Base-by-base conservation (phyloP, 2,113 vertebrate genomes). In the Crypturellus undulatus region DNA sequence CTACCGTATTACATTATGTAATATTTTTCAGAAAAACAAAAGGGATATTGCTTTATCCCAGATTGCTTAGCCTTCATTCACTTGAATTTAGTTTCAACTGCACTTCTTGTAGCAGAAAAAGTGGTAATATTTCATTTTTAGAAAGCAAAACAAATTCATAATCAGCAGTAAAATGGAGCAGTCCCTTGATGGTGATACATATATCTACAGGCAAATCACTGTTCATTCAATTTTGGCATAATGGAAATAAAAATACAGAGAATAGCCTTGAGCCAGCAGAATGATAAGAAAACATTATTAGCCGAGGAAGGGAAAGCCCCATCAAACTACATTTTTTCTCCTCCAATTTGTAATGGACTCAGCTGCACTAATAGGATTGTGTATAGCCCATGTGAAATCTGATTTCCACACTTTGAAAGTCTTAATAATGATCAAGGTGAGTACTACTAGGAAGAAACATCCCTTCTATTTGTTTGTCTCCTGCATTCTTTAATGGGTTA, bases 161-260 rank as follows among this genome's bases (percentile, higher is more conserved):
- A 87, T 85, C 51, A 86, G 56, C 20, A 90, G 81, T 47, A 79
- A 84, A 80, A 96, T 63, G 14, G 87, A 85, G 79, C 86, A 79
- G 20, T 34, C 65, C 22, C 43, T 25, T 83, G 68, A 60, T 32
- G 42, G 64, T 15, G 10, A 84, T 65, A 78, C 12, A 90, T 71
- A 43, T 71, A 86, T 84, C 67, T 92, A 71, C 71, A 89, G 88
- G 64, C 38, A 96, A 95, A 79, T 9, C 67, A 94, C 38, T 92
- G 54, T 28, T 68, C 8, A 16, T 64, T 90, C 52, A 43, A 12
- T 45, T 52, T 63, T 52, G 54, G 32, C 14, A 47, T 21, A 60
- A 90, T 24, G 71, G 72, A 62, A 49, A 93, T 79, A 72, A 65
- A 69, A 38, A 64, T 40, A 36, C 5, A 79, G 47, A 92, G 71